Base-by-base conservation (phyloP, 2,797 vertebrate species). In the Phylloscopus collybita region DNA sequence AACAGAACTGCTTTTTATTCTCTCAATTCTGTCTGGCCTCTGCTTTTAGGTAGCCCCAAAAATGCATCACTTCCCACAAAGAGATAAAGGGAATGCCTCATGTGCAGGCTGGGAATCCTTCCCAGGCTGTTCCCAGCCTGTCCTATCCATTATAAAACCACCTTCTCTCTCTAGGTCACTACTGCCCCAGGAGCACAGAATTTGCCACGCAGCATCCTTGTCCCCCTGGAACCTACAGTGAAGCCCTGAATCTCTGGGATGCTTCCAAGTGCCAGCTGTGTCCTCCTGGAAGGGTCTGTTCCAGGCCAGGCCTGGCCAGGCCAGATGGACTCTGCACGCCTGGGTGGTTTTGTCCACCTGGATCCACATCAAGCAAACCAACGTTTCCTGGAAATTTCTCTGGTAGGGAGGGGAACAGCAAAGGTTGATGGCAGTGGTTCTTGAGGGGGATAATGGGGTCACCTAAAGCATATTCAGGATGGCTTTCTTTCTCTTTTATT, bases 171-270 rank as follows among this genome's bases (percentile, higher is more conserved):
- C 56, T 20, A 97, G 99, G 99, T 64, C 98, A 98, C 94, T 98
- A 98, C 78, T 99, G 99, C 95, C 98, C 98, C 76, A 96, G 92
- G 70, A 97, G 97, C 53, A 98, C 98, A 51, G 91, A 94, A 50
- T 96, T 93, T 81, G 97, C 97, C 81, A 97, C 87, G 1, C 98
- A 98, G 69, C 75, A 98, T 38, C 98, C 99, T 5, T 99, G 99
- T 96, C 99, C 99, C 40, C 95, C 91, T 88, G 99, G 99, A 72
- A 99, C 98, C 66, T 99, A 98, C 96, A 98, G 97, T 30, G 96
- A 98, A 16, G 94, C 56, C 36, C 97, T 94, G 75, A 98, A 98
- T 3, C 88, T 95, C 62, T 45, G 21, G 86, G 92, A 91, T 5
- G 16, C 38, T 38, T 90, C 93, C 44, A 98, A 98, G 89, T 99